Conservation (phyloP, 2,113 vertebrate species). For the Dendropsophus ebraccatus region DNA sequence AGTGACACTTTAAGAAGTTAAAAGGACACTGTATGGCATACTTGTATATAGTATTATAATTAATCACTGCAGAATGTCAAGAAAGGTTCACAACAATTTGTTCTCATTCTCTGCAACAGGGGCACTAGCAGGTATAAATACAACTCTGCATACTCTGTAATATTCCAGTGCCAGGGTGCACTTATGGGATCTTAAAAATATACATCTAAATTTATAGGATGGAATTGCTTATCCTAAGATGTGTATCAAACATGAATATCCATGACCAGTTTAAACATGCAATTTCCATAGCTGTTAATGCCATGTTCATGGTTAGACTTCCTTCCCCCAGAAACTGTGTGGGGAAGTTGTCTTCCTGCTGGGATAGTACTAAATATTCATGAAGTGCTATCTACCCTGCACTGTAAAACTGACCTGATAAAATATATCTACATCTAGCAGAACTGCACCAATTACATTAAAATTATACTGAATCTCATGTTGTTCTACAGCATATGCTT, state of each 20-base stretch:
- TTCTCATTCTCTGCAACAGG: no score
- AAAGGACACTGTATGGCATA: no score
- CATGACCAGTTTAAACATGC: conserved; percentile 1
- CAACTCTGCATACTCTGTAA: not conserved
- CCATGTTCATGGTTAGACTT: not conserved
- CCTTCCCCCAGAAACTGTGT: not conserved
- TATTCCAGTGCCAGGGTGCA: not conserved
- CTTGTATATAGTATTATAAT: no score
- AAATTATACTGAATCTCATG: not conserved
- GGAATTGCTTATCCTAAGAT: not conserved
- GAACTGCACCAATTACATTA: not conserved
- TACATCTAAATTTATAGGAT: not conserved
- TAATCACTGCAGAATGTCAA: no score
- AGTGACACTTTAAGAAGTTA: no score
- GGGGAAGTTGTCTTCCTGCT: not conserved
- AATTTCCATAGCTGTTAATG: not conserved
- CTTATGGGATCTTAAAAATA: not conserved
- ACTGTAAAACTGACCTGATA: not conserved
- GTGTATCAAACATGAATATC: not conserved
- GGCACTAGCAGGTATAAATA: no score
- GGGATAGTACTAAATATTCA: not conserved
- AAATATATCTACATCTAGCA: not conserved
- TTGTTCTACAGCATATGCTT: not conserved
- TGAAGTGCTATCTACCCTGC: not conserved
- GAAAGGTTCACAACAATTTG: no score